Evolutionary conservation across 1,140 invertebrate genomes (phyloP), one percentile per base, ranked within the genome.

Genomic region (Ceratina australensis): DNA sequence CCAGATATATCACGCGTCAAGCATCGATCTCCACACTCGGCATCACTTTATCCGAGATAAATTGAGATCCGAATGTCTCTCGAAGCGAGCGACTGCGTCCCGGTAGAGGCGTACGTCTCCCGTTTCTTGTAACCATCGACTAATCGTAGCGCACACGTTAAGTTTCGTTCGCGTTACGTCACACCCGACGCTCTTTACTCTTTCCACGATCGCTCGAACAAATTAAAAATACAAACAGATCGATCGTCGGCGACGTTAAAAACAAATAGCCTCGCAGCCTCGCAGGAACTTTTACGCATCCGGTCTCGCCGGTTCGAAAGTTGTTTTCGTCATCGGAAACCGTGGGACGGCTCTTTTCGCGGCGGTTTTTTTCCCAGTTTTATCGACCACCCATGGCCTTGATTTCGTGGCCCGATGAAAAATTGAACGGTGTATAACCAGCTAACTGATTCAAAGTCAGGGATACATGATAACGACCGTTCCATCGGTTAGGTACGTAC

Each of bases 301-400:
- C n/a, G 28, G 26, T 24, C 10, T 50, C 42, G 10, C 10, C 2
- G 47, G 0, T 8, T 24, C 16, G 16, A 28, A 28, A 28, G 69
- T 16, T 47, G 50, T 22, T 2, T 22, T 50, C 24, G 16, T 20
- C 5, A 13, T 54, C 16, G n/a, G 16, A 1, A 7, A 4, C 57
- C 56, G 64, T 56, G 59, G 10, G 20, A 1, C 22, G 33, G n/a
- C 28, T n/a, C 71, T 75, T 22, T 74, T 60, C 26, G 49, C 73
- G 22, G 20, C n/a, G n/a, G n/a, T n/a, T n/a, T n/a, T 83, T 84
- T 83, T 71, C 33, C 3, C 5, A 10, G 2, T 42, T 42, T 42
- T 86, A 88, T 88, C 84, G 86, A 88, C 68, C 69, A 42, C 7
- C n/a, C n/a, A 20, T 54, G 87, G 69, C 86, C 87, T 88, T 88